phyloP scores from a whole-genome alignment of 2,888 invertebrate species.

The Pterostichus madidus region DNA sequence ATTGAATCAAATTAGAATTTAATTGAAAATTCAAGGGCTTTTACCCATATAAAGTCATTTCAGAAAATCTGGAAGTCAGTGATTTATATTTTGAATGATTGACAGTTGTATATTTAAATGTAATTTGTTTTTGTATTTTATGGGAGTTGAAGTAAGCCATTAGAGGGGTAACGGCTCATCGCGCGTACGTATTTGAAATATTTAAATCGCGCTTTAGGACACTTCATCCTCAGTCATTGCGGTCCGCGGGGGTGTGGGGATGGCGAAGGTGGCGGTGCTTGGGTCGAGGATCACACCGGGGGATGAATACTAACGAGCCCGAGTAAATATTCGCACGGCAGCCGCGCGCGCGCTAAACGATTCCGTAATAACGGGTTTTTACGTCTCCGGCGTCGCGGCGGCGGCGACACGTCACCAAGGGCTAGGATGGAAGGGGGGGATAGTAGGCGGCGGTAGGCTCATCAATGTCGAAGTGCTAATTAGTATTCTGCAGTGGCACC shows the following conservation, averaged over 20 bases:
- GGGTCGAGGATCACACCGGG: constrained; percentile 32
- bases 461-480: constrained; percentile 68
- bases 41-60: too few relatives aligned
- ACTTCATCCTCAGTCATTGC: constrained; percentile 33
- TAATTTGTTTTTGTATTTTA: constrained; percentile 39
- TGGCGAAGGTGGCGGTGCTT: background rate
- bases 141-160: constrained; percentile 43
- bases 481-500: constrained; percentile 70
- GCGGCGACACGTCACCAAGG: constrained; percentile 29
- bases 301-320: constrained; percentile 61
- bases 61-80: too few relatives aligned
- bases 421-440: background rate
- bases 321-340: constrained; percentile 59
- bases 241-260: constrained; percentile 10
- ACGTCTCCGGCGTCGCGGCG: constrained; percentile 1
- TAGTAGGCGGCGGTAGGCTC: constrained; percentile 21
- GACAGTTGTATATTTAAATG: background rate
- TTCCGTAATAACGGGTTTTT: constrained; percentile 65
- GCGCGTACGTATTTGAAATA: constrained; percentile 42
- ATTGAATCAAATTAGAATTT: too few relatives aligned
- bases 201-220: constrained; percentile 45
- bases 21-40: too few relatives aligned
- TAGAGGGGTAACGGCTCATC: background rate
- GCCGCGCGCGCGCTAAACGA: constrained; percentile 51
- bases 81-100: too few relatives aligned